Evolutionary conservation across 2,113 vertebrate genomes (phyloP).

Genomic region (Rhinogobius similis): DNA sequence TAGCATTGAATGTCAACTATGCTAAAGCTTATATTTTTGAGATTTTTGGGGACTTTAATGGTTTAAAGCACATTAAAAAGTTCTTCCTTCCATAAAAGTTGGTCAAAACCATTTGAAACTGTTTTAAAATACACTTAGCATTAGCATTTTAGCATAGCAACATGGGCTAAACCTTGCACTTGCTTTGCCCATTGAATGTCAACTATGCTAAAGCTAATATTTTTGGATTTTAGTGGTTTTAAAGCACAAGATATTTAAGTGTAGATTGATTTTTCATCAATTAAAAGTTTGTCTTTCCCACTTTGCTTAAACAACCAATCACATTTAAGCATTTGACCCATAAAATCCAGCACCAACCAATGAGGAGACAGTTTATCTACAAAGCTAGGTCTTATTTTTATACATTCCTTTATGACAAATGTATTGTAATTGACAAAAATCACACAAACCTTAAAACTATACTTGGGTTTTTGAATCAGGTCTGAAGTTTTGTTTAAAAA

Average conservation of each 20-base stretch:
- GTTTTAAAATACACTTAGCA: neutral
- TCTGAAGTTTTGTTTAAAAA: conserved; percentile 33
- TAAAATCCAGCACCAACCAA: neutral
- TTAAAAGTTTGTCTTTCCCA: neutral
- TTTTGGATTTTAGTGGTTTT: neutral
- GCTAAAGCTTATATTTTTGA: no score
- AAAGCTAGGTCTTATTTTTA: conserved; percentile 40
- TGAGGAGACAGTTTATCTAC: neutral
- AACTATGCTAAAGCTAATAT: neutral
- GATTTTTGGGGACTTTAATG: no score
- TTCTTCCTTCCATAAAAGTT: no score
- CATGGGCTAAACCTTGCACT: neutral
- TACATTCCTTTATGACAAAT: conserved; percentile 73
- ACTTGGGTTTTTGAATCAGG: conserved; percentile 1
- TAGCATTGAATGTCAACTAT: no score
- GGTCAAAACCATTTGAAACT: neutral
- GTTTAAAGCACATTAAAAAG: no score
- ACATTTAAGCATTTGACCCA: neutral
- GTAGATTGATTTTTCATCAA: no score
- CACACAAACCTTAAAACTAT: neutral
- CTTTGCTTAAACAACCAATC: neutral
- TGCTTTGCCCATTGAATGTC: neutral
- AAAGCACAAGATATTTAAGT: no score
- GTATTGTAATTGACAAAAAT: neutral
- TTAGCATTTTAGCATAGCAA: neutral